phyloP scores from a whole-genome alignment of 2,888 invertebrate genomes.

The Chrysolina oricalcia region DNA sequence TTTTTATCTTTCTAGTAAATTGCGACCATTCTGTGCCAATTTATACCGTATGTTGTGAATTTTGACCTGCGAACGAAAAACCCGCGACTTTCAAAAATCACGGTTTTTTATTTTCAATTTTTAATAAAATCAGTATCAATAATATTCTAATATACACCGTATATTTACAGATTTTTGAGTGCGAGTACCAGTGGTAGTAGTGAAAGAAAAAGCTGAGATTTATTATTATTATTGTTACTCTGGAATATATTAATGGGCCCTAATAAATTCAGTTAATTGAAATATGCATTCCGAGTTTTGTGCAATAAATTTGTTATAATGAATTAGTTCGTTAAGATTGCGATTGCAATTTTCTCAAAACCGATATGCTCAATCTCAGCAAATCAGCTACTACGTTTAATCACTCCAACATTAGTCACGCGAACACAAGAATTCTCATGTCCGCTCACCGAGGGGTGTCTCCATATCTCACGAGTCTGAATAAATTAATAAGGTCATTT shows the following conservation, averaged over 20 bases:
- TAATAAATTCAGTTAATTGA: background rate
- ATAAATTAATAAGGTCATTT: conserved; percentile 49
- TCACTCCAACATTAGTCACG: conserved; percentile 62
- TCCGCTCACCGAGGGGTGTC: conserved; percentile 63
- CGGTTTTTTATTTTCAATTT: too few species aligned
- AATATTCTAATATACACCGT: too few species aligned
- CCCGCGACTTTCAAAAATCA: too few species aligned
- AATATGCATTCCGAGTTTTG: background rate
- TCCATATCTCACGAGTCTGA: conserved; percentile 48
- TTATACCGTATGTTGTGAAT: too few species aligned
- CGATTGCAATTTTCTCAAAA: conserved; percentile 7
- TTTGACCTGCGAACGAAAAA: too few species aligned
- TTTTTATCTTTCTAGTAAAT: too few species aligned
- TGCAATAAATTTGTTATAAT: background rate
- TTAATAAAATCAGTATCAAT: too few species aligned
- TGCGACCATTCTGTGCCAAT: too few species aligned
- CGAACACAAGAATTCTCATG: conserved; percentile 64
- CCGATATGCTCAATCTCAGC: conserved; percentile 1
- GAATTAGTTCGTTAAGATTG: conserved; percentile 4
- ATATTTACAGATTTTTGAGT: too few species aligned
- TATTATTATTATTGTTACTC: too few species aligned
- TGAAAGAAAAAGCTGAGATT: too few species aligned
- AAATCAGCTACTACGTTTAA: conserved; percentile 19
- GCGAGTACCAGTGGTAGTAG: too few species aligned
- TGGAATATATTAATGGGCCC: background rate